A percentile compares a stretch with the other conserved stretches of the same genome.
Evolutionary conservation across 2,113 vertebrate species (phyloP).

Genomic region (Nesoenas mayeri): DNA sequence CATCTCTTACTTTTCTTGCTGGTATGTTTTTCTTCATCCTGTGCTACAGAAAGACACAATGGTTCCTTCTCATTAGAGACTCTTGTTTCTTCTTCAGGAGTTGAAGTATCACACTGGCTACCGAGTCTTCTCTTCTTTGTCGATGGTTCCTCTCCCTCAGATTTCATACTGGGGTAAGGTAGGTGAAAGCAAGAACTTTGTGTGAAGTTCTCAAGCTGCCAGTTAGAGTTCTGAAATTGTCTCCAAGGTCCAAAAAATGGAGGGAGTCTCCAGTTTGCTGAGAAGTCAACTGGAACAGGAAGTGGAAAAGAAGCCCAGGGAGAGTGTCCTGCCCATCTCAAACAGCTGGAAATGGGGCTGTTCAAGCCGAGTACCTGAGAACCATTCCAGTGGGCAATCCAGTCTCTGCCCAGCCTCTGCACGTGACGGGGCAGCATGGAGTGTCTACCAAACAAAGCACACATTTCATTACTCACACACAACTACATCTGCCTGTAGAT

Average conservation of each 20-base stretch:
- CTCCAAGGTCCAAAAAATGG: conserved; percentile 58
- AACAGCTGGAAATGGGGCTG: conserved; percentile 61
- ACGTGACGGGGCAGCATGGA: conserved; percentile 83
- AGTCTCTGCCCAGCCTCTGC: conserved; percentile 79
- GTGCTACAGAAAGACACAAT: neutral
- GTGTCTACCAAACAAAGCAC: conserved; percentile 67
- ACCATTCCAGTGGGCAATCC: conserved; percentile 64
- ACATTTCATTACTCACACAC: neutral
- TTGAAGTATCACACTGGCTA: conserved; percentile 30
- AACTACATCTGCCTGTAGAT: neutral
- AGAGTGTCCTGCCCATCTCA: conserved; percentile 74
- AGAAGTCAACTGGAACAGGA: conserved; percentile 53
- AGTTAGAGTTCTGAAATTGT: conserved; percentile 50
- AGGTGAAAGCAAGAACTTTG: conserved; percentile 72
- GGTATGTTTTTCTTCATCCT: neutral
- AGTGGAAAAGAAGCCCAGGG: conserved; percentile 58
- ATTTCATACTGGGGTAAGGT: conserved; percentile 75
- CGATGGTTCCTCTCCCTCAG: conserved; percentile 74
- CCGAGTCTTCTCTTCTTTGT: conserved; percentile 79
- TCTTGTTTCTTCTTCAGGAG: conserved; percentile 27
- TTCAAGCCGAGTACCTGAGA: conserved; percentile 60
- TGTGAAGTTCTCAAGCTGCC: conserved; percentile 53
- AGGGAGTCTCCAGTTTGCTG: conserved; percentile 42
- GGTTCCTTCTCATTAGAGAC: neutral
- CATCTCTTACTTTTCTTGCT: conserved; percentile 11